Evolutionary conservation across 1,140 invertebrate species (phyloP), one percentile per base, ranked within the genome.

Genomic region (Paracyclopina nana): DNA sequence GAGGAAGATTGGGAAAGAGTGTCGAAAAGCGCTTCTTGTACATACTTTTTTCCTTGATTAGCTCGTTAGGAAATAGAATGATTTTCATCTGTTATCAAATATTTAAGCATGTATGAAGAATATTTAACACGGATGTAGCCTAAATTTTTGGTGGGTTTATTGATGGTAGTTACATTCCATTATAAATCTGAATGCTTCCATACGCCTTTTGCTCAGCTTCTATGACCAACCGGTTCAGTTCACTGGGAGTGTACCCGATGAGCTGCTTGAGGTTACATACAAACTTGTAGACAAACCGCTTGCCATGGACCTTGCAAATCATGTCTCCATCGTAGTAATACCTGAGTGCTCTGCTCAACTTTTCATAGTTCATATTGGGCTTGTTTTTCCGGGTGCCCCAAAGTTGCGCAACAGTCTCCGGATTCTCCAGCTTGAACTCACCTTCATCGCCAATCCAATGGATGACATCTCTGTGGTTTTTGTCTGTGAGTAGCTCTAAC

Each of bases 321-420:
- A 77, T 77, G 54, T 75, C 72, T 58, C 78, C 78, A 59, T 77
- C 75, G 58, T 77, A 77, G 57, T 77, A 77, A 60, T 88, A 88
- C 14, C 86, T 67, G 11, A 91, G 66, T 0, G 85, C 85, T 25
- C 86, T 68, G 27, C 82, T 86, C 0, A 92, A 64, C 65, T 92
- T 91, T 64, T 91, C 85, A 55, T 91, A 94, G 65, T 90, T 90
- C 87, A 91, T 92, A 29, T 79, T 82, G 0, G 80, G 80, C 60
- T 91, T 91, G 63, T 88, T 84, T 62, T 91, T 91, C 9, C 82
- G 68, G 52, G 75, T 70, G 9, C 86, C 86, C 87, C 86, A 94
- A 20, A 90, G 66, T 28, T 77, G 71, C 0, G 85, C 85, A 8
- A 91, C 83, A 1, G 73, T 70, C 62, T 86, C 82, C 11, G 68